These are phyloP conservation scores for Machaerirhynchus nigripectus DNA, from an alignment of 2,113 vertebrate species.

Conservation along the genomic window DNA sequence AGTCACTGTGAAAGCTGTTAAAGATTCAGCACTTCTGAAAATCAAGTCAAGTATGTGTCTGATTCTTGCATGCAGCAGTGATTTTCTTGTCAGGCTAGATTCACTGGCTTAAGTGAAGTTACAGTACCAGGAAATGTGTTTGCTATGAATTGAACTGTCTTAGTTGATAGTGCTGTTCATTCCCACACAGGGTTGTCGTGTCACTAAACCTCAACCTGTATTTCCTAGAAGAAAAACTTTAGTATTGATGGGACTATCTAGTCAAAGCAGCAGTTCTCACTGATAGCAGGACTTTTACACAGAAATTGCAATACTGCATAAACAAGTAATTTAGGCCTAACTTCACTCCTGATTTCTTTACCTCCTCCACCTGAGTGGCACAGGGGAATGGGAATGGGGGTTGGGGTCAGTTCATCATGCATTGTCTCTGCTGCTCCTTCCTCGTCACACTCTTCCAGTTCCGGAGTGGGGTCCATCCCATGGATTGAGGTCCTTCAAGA, in stretches of 20 bases:
- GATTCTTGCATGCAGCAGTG: not conserved
- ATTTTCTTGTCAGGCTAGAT: not conserved
- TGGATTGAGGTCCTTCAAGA: rapidly evolving
- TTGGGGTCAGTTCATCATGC: not conserved
- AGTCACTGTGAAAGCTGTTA: not conserved
- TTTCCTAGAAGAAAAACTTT: not conserved
- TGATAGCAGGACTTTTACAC: not conserved
- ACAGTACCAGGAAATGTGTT: not conserved
- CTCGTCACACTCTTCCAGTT: not conserved
- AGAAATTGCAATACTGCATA: not conserved
- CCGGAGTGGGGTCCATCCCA: not conserved
- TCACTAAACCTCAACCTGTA: not conserved
- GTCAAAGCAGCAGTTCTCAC: not conserved
- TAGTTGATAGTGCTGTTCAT: not conserved
- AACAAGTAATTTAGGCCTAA: not conserved
- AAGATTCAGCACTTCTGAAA: not conserved
- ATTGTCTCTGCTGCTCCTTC: not conserved
- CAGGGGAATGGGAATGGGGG: rapidly evolving
- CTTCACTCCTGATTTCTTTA: not conserved
- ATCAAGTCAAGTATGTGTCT: not conserved
- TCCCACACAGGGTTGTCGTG: not conserved
- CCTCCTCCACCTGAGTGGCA: rapidly evolving
- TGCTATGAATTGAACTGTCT: not conserved
- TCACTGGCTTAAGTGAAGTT: not conserved
- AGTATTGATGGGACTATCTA: not conserved